Conservation (phyloP, 2,113 vertebrate genomes). For the Xyliphius kryptos region DNA sequence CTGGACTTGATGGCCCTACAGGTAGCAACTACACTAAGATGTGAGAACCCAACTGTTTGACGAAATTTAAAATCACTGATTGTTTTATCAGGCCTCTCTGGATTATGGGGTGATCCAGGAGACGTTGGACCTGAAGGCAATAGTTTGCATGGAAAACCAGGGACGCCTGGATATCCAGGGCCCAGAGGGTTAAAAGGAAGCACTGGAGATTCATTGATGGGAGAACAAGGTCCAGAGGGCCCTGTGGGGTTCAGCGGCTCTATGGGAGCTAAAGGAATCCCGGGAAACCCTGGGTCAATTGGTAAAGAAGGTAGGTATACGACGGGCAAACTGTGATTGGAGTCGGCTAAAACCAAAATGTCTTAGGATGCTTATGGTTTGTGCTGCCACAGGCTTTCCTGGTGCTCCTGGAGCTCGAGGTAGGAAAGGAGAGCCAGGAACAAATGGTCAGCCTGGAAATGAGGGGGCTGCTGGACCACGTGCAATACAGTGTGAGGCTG, state of each 20-base stretch:
- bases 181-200: conserved; percentile 53
- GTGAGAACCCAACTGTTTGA: no score
- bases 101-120: conserved; percentile 51
- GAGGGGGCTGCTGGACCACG: conserved; percentile 12
- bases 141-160: conserved; percentile 48
- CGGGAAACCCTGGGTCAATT: conserved; percentile 43
- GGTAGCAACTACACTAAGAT: no score
- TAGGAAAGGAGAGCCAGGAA: conserved; percentile 28
- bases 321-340: no score
- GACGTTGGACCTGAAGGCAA: conserved; percentile 54
- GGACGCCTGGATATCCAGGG: conserved; percentile 48
- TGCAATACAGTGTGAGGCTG: conserved; percentile 2
- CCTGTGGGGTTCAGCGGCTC: conserved; percentile 45
- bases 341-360: background rate
- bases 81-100: conserved; percentile 48
- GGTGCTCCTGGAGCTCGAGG: conserved; percentile 27
- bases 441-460: conserved; percentile 9
- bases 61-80: no score
- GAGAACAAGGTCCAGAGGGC: conserved; percentile 48
- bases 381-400: conserved; percentile 10
- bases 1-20: conserved; percentile 44
- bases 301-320: conserved; percentile 26
- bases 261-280: conserved; percentile 61
- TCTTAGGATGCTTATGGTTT: background rate
- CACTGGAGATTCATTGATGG: conserved; percentile 46